phyloP scores from a whole-genome alignment of 2,113 vertebrate genomes.

The Coryphaenoides rupestris region DNA sequence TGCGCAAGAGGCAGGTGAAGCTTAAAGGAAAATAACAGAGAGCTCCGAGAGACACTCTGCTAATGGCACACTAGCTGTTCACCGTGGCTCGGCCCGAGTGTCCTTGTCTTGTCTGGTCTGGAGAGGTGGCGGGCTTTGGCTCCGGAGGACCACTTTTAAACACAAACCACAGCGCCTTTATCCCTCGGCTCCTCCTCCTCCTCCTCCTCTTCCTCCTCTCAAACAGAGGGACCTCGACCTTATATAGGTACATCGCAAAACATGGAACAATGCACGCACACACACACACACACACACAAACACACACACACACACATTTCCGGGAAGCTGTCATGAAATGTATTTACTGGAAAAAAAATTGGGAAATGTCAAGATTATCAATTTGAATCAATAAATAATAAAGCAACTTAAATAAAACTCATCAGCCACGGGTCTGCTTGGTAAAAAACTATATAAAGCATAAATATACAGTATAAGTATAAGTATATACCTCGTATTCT shows the following conservation, averaged over 20 bases:
- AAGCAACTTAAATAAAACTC: too few relatives aligned
- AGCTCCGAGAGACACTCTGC: slow-evolving; percentile 30
- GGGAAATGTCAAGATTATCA: too few relatives aligned
- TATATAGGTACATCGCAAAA: slow-evolving; percentile 19
- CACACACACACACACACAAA: too few relatives aligned
- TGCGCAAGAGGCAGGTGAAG: too few relatives aligned
- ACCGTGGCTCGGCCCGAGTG: slow-evolving; percentile 46
- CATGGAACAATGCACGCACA: slow-evolving; percentile 48
- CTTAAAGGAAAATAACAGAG: too few relatives aligned
- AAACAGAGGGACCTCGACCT: slow-evolving; percentile 43
- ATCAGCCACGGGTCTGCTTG: too few relatives aligned
- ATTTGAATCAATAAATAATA: too few relatives aligned
- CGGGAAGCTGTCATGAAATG: slow-evolving; percentile 45
- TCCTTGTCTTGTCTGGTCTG: slow-evolving; percentile 40
- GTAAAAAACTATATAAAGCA: too few relatives aligned
- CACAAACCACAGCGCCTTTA: slow-evolving; percentile 52
- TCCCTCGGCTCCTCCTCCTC: background rate
- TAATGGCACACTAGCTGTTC: slow-evolving; percentile 55
- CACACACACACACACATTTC: too few relatives aligned
- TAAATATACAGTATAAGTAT: too few relatives aligned
- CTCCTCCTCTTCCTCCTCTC: slow-evolving; percentile 7
- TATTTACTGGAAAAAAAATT: slow-evolving; percentile 31
- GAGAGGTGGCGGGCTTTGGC: slow-evolving; percentile 50
- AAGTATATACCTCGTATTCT: too few relatives aligned
- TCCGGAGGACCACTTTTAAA: slow-evolving; percentile 41